Percentiles rank a stretch among this genome's conserved stretches.
phyloP scores from a whole-genome alignment of 2,797 vertebrate species.

The Sebastes diploproa region DNA sequence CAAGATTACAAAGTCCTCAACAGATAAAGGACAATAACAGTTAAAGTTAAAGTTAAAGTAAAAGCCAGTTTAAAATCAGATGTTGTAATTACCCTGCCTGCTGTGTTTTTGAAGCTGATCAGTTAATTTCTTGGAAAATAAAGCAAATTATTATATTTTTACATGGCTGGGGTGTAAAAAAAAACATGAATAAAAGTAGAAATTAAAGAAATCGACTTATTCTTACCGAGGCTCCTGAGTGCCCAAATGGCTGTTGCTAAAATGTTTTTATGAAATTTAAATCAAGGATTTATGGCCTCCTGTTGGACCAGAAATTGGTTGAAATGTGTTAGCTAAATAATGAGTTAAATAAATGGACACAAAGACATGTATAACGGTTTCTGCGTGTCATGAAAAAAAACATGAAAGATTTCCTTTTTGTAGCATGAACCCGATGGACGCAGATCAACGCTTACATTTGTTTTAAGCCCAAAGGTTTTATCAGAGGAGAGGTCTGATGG shows the following conservation, averaged over 20 bases:
- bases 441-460: not conserved
- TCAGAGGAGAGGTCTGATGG: not conserved
- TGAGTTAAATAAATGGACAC: not conserved
- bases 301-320: not conserved
- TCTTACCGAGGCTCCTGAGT: not conserved
- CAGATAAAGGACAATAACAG: not conserved
- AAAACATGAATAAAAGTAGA: not conserved
- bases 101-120: not conserved
- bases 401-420: not conserved
- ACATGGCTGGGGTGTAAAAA: not conserved
- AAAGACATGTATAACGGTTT: not conserved
- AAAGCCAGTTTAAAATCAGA: not conserved
- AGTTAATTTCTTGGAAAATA: not conserved
- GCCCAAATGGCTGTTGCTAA: not conserved
- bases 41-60: not conserved
- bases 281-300: not conserved
- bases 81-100: not conserved
- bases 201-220: not conserved
- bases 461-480: not conserved
- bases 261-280: not conserved
- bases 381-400: not conserved
- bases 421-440: not conserved
- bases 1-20: too few species aligned
- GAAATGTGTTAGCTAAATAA: not conserved
- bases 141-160: not conserved